phyloP scores from a whole-genome alignment of 1,140 invertebrate species.

The Aphaenogaster rudis region DNA sequence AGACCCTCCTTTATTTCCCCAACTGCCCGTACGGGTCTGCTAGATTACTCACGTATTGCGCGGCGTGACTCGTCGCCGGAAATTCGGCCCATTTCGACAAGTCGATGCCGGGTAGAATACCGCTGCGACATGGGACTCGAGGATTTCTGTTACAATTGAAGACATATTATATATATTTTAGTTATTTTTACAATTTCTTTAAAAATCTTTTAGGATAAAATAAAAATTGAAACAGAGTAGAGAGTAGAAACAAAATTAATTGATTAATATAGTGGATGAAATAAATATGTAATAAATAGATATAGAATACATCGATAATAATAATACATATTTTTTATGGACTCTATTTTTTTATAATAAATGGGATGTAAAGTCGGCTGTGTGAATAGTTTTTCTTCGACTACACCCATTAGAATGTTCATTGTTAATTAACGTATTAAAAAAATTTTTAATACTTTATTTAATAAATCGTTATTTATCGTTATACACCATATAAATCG shows the following conservation, averaged over 20 bases:
- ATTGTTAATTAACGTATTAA: not conserved
- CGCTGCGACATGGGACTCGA: slow-evolving; percentile 95
- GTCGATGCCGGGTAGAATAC: slow-evolving; percentile 94
- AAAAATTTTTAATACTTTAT: not conserved
- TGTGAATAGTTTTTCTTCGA: not conserved
- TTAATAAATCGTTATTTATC: not conserved
- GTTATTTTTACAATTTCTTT: not conserved
- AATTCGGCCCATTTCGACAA: slow-evolving; percentile 95
- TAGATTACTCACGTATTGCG: slow-evolving; percentile 90
- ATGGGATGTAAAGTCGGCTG: not conserved
- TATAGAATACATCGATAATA: not conserved
- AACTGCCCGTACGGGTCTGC: slow-evolving; percentile 87
- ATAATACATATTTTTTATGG: not conserved
- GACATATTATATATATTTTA: not conserved
- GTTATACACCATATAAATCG: not conserved
- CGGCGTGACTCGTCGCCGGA: slow-evolving; percentile 85
- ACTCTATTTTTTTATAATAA: not conserved
- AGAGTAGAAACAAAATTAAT: not conserved
- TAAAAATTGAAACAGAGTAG: not conserved
- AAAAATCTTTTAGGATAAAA: not conserved
- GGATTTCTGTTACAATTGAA: slow-evolving; percentile 91
- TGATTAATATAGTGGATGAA: not conserved
- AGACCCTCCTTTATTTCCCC: slow-evolving; percentile 86
- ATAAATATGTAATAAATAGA: not conserved
- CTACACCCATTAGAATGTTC: not conserved